phyloP scores from a whole-genome alignment of 2,888 invertebrate species.

The Linnaemya tessellans region DNA sequence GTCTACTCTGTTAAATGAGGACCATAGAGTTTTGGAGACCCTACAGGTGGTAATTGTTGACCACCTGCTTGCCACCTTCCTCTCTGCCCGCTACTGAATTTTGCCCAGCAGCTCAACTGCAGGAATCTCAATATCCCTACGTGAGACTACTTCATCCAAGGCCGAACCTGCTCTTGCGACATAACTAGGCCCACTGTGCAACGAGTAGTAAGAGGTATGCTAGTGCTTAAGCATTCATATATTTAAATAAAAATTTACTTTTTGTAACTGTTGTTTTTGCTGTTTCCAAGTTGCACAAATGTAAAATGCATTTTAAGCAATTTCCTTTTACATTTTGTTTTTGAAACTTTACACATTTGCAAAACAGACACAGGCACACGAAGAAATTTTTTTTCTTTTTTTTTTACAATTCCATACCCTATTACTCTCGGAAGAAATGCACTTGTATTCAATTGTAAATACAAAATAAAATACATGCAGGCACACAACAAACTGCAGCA shows the following conservation, averaged over 20 bases:
- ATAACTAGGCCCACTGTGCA: background rate
- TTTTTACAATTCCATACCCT: constrained; percentile 19
- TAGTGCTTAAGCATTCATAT: background rate
- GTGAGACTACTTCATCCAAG: too few relatives aligned
- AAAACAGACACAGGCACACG: constrained; percentile 13
- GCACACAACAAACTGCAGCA: background rate
- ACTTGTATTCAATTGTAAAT: constrained; percentile 24
- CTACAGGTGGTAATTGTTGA: too few relatives aligned
- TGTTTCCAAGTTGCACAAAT: constrained; percentile 36
- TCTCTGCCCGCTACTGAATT: too few relatives aligned
- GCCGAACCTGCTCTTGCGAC: too few relatives aligned
- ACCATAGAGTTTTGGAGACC: too few relatives aligned
- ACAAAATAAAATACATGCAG: constrained; percentile 28
- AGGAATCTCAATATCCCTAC: too few relatives aligned
- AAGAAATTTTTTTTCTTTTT: constrained; percentile 16
- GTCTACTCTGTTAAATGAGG: too few relatives aligned
- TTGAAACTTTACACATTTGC: constrained; percentile 51
- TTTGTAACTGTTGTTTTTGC: constrained; percentile 32
- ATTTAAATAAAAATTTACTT: constrained; percentile 33
- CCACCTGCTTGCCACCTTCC: too few relatives aligned
- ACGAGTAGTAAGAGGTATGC: background rate
- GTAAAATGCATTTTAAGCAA: constrained; percentile 72
- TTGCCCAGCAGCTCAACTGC: too few relatives aligned
- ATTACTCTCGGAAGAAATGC: constrained; percentile 1
- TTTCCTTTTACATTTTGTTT: constrained; percentile 63